Evolutionary conservation across 1,140 invertebrate genomes (phyloP), one percentile per base, ranked within the genome.

Genomic region (Bombus breviceps): DNA sequence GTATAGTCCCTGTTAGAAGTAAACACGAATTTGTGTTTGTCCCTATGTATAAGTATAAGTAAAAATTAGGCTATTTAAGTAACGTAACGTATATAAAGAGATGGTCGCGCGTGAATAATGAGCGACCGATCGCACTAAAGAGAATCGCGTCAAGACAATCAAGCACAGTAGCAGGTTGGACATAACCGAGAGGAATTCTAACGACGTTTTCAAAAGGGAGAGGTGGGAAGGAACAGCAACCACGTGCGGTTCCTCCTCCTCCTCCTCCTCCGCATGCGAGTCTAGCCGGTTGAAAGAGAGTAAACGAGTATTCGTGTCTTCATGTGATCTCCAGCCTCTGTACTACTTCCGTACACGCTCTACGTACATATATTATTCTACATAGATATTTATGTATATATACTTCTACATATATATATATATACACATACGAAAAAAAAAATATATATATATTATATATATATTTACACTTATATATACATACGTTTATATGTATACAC

Each of bases 121-220:
- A 86, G 77, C 87, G 88, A 81, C 81, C 81, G 79, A 82, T 89
- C 86, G 88, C 86, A 79, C 43, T 81, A 86, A 91, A 90, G 88
- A 93, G 93, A 94, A 94, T 92, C 90, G 93, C 93, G 93, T 94
- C 89, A 92, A 94, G 94, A 94, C 93, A 94, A 94, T 95, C 93
- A 93, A 93, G 90, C 90, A 89, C 83, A 92, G 92, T 92, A 89
- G 92, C 86, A 91, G 88, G 72, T 84, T 73, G 80, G 80, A 88
- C 66, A 80, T 88, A 59, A 53, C 59, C 41, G 88, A 75, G 34
- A 78, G 32, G 22, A 43, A 32, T n/a, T 8, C 9, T n/a, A 39
- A 53, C n/a, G 28, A 37, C 69, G 22, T n/a, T 62, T 62, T 12
- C 28, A 62, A 12, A n/a, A 28, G 22, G 13, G 75, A 80, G 80